These are phyloP conservation scores for Andrena hattorfiana DNA, from an alignment of 2,888 invertebrate species.

Conservation along the genomic window DNA sequence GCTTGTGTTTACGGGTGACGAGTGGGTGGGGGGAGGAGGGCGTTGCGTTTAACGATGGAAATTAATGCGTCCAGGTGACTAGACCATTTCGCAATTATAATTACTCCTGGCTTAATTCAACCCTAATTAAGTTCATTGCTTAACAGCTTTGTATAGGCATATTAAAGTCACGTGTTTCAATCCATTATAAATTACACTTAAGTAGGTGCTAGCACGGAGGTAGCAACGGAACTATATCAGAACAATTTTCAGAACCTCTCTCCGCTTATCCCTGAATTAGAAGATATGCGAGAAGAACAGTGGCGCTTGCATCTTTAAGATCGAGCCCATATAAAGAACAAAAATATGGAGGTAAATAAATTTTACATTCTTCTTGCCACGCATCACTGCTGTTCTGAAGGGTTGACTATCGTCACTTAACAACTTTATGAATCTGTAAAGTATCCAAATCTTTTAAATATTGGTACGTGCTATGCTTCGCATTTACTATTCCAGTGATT, in stretches of 20 bases:
- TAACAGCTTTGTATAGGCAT: slow-evolving; percentile 10
- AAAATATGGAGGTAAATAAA: too few species aligned
- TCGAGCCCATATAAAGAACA: too few species aligned
- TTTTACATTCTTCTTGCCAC: too few species aligned
- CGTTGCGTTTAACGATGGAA: slow-evolving; percentile 36
- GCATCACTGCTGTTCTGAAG: too few species aligned
- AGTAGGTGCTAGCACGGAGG: neutral
- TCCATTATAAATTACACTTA: slow-evolving; percentile 4
- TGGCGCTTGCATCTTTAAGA: too few species aligned
- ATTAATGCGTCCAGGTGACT: slow-evolving; percentile 45
- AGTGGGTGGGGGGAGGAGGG: neutral
- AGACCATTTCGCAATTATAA: slow-evolving; percentile 40
- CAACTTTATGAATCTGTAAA: too few species aligned
- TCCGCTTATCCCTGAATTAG: too few species aligned
- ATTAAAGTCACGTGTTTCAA: slow-evolving; percentile 37
- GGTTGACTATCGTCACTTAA: too few species aligned
- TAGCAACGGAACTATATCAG: neutral
- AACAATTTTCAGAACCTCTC: neutral
- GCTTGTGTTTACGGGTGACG: neutral
- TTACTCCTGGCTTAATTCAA: slow-evolving; percentile 27
- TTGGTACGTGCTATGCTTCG: too few species aligned
- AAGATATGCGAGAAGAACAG: too few species aligned
- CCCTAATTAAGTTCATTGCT: slow-evolving; percentile 40
- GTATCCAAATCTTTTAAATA: too few species aligned
- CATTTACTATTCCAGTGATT: too few species aligned